Evolutionary conservation across 2,113 vertebrate genomes (phyloP), one percentile per base, ranked within the genome.

Genomic region (Anguilla rostrata): DNA sequence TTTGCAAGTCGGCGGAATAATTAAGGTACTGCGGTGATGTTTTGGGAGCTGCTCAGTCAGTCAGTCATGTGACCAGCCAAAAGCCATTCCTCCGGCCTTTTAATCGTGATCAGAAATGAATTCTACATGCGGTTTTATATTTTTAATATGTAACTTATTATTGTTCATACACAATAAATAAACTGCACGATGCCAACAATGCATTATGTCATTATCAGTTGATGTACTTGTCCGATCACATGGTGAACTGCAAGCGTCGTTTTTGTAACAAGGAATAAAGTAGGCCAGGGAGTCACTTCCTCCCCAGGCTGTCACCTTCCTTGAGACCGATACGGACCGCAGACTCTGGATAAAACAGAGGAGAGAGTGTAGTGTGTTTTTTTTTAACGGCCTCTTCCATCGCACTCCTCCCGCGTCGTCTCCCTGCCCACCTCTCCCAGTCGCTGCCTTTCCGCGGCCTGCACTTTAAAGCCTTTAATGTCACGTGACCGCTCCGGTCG

Each of bases 401-500:
- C 43, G 43, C 43, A 6, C 43, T 4, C 43, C 8, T 8, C 43
- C 43, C 43, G 43, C 3, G 5, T 46, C 43, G 34, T 60, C 87
- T 53, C 0, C 20, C 88, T 91, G 84, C 83, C 26, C 91, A 83
- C 88, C 90, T 92, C 84, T 83, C 88, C 60, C 60, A 5, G 22
- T 91, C 87, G 88, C 87, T 88, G 91, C 91, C 92, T 34, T 34
- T 29, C 71, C 71, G 8, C 87, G 91, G 91, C 92, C 91, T 92
- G 95, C 96, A 95, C 94, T 97, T 96, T 95, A 92, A 91, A 94
- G 94, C 92, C 95, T 97, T 98, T 98, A 97, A 97, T 98, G 95
- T 96, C 96, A 94, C 95, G 95, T 53, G 93, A 97, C 96, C 93
- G 93, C 95, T 97, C 94, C 83, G 96, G 96, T 96, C 93, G 96